Evolutionary conservation across 2,888 invertebrate species (phyloP), one percentile per base, ranked within the genome.

Genomic region (Shargacucullia verbasci): DNA sequence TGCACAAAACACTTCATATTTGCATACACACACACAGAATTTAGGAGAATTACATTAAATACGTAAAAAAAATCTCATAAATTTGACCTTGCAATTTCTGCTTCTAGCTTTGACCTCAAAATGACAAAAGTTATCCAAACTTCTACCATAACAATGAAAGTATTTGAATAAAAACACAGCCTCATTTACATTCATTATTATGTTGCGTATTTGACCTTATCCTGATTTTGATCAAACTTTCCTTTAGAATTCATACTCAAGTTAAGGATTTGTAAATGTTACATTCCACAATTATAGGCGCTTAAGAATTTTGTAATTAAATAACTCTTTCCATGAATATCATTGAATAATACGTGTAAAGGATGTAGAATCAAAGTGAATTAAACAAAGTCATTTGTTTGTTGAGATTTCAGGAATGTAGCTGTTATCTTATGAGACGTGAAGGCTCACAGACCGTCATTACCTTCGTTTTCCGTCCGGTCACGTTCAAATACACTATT

Each of bases 221-320:
- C 38, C 20, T 66, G 35, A 59, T 63, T 70, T 55, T 35, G 34
- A 41, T 20, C 12, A 43, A 46, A 34, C 25, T 46, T 50, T 54
- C 31, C 29, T 46, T 7, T 44, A 31, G 11, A 47, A 14, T 56
- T 53, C 25, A 44, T 27, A n/a, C 9, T 27, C 5, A 15, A 15
- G 6, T 44, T 25, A 33, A 31, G 15, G 29, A 31, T 43, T 50
- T 31, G 15, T 53, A 48, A 37, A 35, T 44, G 20, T 40, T 20
- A 38, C 38, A 48, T 38, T 44, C 43, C n/a, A n/a, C 20, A 33
- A 1, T 12, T 29, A 54, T 14, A 5, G 27, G n/a, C 34, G 15
- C 13, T 39, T 12, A 39, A 39, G 35, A 37, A 5, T 20, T 2
- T 13, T 13, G 11, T 38, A n/a, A n/a, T n/a, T n/a, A n/a, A n/a